Conservation (phyloP, 2,888 invertebrate genomes). For the Byasa hedistus region DNA sequence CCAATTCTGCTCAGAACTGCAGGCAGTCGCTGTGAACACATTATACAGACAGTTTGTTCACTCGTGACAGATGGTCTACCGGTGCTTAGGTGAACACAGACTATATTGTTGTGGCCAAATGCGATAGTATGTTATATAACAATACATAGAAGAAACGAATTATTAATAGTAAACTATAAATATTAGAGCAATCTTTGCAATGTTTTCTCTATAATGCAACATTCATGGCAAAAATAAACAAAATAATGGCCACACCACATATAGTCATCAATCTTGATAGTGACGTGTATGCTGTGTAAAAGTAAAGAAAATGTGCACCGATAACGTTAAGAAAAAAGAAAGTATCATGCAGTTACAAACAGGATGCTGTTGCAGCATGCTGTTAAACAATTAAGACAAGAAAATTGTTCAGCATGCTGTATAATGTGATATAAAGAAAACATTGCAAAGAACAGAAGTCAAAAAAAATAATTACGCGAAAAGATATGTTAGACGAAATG, state of each 20-base stretch:
- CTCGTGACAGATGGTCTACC: conserved; percentile 75
- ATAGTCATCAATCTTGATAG: conserved; percentile 54
- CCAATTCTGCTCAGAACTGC: conserved; percentile 97
- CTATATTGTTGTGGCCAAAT: conserved; percentile 73
- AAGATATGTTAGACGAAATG: neutral
- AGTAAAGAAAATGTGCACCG: conserved; percentile 43
- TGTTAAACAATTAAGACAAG: conserved; percentile 42
- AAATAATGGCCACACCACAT: conserved; percentile 72
- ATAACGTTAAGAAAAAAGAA: conserved; percentile 41
- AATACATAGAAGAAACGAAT: neutral
- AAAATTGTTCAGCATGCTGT: conserved; percentile 47
- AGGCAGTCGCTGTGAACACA: conserved; percentile 94
- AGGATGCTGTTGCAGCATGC: conserved; percentile 32
- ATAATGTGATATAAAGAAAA: conserved; percentile 64
- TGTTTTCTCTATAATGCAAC: conserved; percentile 57
- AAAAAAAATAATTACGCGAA: neutral
- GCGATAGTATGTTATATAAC: conserved; percentile 10
- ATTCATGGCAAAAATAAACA: conserved; percentile 35
- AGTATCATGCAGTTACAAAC: conserved; percentile 30
- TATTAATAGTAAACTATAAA: neutral
- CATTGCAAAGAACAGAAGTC: conserved; percentile 74
- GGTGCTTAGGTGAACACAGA: conserved; percentile 71
- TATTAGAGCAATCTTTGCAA: conserved; percentile 65
- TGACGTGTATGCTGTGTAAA: conserved; percentile 35
- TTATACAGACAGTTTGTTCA: conserved; percentile 81